Percentiles rank a stretch among this genome's conserved stretches.
These are phyloP conservation scores for Gandaritis pyraliata DNA, from an alignment of 2,888 invertebrate species.

Conservation along the genomic window DNA sequence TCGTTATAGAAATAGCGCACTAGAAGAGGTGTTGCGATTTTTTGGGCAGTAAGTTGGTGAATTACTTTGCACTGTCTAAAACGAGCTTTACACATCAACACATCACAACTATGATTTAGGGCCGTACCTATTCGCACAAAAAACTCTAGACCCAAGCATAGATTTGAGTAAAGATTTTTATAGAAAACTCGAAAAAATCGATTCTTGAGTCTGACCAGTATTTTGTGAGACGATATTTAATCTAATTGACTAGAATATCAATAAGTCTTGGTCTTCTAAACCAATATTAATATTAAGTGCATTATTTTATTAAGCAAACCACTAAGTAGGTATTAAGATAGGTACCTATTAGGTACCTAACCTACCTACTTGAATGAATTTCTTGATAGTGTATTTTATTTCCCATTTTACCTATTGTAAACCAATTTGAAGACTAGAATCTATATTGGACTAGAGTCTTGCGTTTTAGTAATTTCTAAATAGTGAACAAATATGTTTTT, in stretches of 20 bases:
- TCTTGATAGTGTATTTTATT: neutral
- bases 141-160: too few relatives aligned
- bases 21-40: neutral
- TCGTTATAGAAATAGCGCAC: neutral
- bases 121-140: too few relatives aligned
- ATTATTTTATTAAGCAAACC: too few relatives aligned
- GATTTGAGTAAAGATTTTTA: too few relatives aligned
- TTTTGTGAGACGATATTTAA: neutral
- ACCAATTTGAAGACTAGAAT: slow-evolving; percentile 20
- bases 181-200: too few relatives aligned
- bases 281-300: slow-evolving; percentile 1
- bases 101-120: slow-evolving; percentile 9
- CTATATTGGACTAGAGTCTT: slow-evolving; percentile 14
- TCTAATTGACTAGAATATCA: slow-evolving; percentile 18
- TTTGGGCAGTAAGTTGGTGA: neutral
- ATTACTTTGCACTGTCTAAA: slow-evolving; percentile 3
- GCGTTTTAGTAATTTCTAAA: slow-evolving; percentile 20
- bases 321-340: too few relatives aligned
- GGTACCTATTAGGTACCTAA: too few relatives aligned
- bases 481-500: slow-evolving; percentile 20
- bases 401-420: neutral
- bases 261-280: slow-evolving; percentile 13
- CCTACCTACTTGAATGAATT: neutral
- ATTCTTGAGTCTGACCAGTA: too few relatives aligned
- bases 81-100: slow-evolving; percentile 1